Evolutionary conservation across 1,140 invertebrate genomes (phyloP), one percentile per base, ranked within the genome.

Genomic region (Ectropis grisescens): DNA sequence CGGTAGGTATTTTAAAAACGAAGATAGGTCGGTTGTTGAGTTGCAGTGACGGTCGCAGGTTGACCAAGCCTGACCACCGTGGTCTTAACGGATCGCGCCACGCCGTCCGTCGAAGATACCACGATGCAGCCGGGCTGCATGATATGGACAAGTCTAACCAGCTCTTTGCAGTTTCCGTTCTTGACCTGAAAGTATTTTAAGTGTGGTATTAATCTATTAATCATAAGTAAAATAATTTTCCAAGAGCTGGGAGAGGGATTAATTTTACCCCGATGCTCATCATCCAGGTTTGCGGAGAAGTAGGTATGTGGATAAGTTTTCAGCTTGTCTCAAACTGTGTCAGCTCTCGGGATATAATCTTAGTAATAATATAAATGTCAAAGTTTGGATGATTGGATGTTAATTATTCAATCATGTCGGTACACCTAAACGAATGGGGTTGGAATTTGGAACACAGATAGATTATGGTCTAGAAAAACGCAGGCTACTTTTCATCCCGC

Each of bases 71-170:
- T 39, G 58, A 54, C n/a, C 58, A 48, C 3, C 56, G 55, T n/a
- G 62, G 36, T 2, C 58, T 56, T 51, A 61, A 57, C 13, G 62
- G 36, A 34, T 65, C 55, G 9, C 64, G 58, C 64, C 64, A 68
- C 9, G 60, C 43, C 4, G 50, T 68, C 13, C 64, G 55, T 8
- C 64, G 48, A 5, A 68, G 38, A 33, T 69, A 69, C 65, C 65
- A 69, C 31, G 55, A 65, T 38, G 52, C 53, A 34, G 51, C 47
- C 10, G 58, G 48, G 7, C 53, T 32, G 29, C 50, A 59, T 4
- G 57, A 52, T 7, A 58, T 19, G 29, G 51, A 56, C 11, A 67
- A 45, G 25, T 60, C 59, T 11, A 62, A 25, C 56, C 56, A 67
- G 31, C 41, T 58, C 13, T 32, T 48, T 9, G 57, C 52, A 2